Evolutionary conservation across 2,113 vertebrate genomes (phyloP).

Genomic region (Picathartes gymnocephalus): DNA sequence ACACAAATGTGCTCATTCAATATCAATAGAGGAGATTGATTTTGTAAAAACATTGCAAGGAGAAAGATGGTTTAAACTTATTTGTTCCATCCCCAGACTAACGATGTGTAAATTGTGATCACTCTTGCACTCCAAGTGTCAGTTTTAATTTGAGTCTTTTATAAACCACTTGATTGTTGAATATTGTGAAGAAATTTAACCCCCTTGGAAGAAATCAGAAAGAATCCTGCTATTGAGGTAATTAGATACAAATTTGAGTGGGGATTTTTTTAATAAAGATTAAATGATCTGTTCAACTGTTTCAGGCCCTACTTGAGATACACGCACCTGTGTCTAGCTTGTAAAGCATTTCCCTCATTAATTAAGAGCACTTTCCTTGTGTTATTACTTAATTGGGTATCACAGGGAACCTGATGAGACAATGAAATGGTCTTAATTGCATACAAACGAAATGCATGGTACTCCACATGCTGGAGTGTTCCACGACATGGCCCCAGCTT

Average conservation of each 20-base stretch:
- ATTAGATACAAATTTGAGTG: constrained; percentile 60
- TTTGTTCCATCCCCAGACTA: background rate
- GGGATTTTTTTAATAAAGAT: background rate
- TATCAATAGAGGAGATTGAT: background rate
- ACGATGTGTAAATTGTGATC: background rate
- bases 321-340: constrained; percentile 67
- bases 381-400: constrained; percentile 70
- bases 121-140: background rate
- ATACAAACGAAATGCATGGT: background rate
- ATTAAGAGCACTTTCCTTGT: constrained; percentile 67
- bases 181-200: constrained; percentile 28
- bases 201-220: constrained; percentile 38
- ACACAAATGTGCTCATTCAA: background rate
- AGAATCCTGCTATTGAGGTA: constrained; percentile 54
- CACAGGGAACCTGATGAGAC: constrained; percentile 58
- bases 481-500: background rate
- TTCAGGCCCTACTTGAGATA: constrained; percentile 60
- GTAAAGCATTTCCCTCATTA: constrained; percentile 59
- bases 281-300: constrained; percentile 58
- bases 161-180: constrained; percentile 5
- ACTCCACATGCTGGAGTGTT: constrained; percentile 26
- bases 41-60: background rate
- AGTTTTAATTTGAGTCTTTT: constrained; percentile 50
- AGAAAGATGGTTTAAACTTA: background rate
- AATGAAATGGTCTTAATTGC: constrained; percentile 70